Conservation (phyloP, 2,113 vertebrate genomes). For the Carassius gibelio region DNA sequence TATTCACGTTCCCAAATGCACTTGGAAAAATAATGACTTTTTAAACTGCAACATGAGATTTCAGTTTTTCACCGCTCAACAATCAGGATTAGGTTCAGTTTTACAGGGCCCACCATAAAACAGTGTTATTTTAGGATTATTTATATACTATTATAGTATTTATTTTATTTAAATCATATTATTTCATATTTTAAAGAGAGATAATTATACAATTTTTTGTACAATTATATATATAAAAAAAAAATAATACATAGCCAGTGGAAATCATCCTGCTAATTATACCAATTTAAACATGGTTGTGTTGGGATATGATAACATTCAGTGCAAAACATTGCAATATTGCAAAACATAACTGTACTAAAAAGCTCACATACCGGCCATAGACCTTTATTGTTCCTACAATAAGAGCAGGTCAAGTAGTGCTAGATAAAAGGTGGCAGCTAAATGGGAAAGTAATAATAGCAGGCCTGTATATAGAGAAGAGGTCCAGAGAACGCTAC, state of each 20-base stretch:
- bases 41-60: background rate
- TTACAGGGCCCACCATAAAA: background rate
- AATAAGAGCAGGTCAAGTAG: background rate
- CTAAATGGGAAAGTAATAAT: background rate
- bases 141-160: too few relatives aligned
- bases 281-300: background rate
- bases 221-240: too few relatives aligned
- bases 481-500: background rate
- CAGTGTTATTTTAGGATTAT: too few relatives aligned
- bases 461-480: constrained; percentile 7
- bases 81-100: background rate
- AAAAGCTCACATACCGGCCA: background rate
- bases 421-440: background rate
- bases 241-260: too few relatives aligned
- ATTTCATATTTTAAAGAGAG: too few relatives aligned
- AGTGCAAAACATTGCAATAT: background rate
- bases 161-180: too few relatives aligned
- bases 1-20: background rate
- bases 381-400: background rate
- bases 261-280: background rate
- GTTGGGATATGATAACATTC: background rate
- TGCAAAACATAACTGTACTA: background rate
- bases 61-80: background rate
- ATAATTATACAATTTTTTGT: too few relatives aligned
- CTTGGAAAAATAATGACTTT: background rate